Evolutionary conservation across 2,113 vertebrate species (phyloP), one percentile per base, ranked within the genome.

Genomic region (Engraulis encrasicolus): DNA sequence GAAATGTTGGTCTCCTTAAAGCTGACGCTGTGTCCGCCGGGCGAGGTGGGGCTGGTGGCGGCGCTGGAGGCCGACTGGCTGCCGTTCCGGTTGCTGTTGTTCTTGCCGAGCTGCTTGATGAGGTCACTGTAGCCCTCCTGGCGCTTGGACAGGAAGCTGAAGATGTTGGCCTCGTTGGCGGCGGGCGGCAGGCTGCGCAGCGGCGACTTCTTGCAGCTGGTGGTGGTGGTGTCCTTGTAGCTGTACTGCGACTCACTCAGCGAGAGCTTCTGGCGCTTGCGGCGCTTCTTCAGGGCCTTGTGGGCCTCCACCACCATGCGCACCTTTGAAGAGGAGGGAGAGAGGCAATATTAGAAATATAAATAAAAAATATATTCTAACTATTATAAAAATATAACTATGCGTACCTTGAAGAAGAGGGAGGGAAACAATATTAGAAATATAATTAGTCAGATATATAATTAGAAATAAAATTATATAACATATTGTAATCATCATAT

Each of bases 261-360:
- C 12, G 97, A 99, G 2, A 98, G 96, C 88, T 98, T 98, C 7
- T 96, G 95, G 85, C 96, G 94, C 84, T 96, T 97, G 49, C 98
- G 96, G 7, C 97, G 94, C 90, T 99, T 99, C 93, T 99, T 99
- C 54, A 99, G 96, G 50, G 98, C 98, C 91, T 99, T 99, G 91
- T 99, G 98, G 49, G 97, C 98, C 88, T 99, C 98, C 18, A 99
- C 95, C 83, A 99, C 97, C 98, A 99, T 99, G 85, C 98, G 97
- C 80, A 99, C 98, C 85, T 99, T 99, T n/a, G n/a, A n/a, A n/a
- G n/a, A n/a, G n/a, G n/a, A n/a, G n/a, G n/a, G n/a, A n/a, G n/a
- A n/a, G n/a, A n/a, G n/a, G n/a, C n/a, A n/a, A n/a, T n/a, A n/a
- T n/a, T n/a, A n/a, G n/a, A n/a, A n/a, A n/a, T n/a, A n/a, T n/a